phyloP scores from a whole-genome alignment of 2,113 vertebrate genomes.

The zebrafish (Danio rerio) region GRCz12tu NC_133191.1:13755501-13756000 shows the following conservation, averaged over 20 bases:
- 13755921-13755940: slow-evolving; percentile 63
- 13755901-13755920: slow-evolving; percentile 58
- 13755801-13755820: slow-evolving; percentile 5
- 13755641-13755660: slow-evolving; percentile 38
- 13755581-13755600: slow-evolving; percentile 50
- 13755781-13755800: background rate
- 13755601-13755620: slow-evolving; percentile 40
- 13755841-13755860: slow-evolving; percentile 74
- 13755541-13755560: slow-evolving; percentile 41
- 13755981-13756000: slow-evolving; percentile 50
- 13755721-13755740: background rate
- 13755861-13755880: slow-evolving; percentile 54
- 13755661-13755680: slow-evolving; percentile 2
- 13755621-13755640: slow-evolving; percentile 24
- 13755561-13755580: slow-evolving; percentile 35
- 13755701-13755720: background rate
- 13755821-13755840: slow-evolving; percentile 66
- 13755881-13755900: slow-evolving; percentile 49
- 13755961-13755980: slow-evolving; percentile 44
- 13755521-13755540: slow-evolving; percentile 49
- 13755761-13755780: slow-evolving; percentile 11
- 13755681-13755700: background rate
- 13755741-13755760: background rate
- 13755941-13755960: slow-evolving; percentile 44
- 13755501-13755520: slow-evolving; percentile 48